Base-by-base conservation (phyloP, 1,140 invertebrate species). In the Aphaenogaster ashmeadi region DNA sequence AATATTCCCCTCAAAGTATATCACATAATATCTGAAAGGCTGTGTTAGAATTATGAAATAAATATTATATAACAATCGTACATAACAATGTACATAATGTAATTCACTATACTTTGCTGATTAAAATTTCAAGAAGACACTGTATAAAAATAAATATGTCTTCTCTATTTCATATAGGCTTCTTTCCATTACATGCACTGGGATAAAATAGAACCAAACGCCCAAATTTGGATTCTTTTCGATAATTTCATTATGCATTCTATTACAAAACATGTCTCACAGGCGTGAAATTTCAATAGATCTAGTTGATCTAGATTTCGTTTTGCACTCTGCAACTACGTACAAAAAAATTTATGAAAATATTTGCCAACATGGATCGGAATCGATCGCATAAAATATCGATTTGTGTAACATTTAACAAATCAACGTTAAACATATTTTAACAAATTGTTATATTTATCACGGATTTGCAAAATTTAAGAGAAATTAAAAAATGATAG, bases 91-190 rank as follows among this genome's bases (percentile, higher is more conserved):
- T 67, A 64, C 75, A 47, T 33, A 69, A 56, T 81, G 2, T 44
- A 69, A 56, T 44, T 71, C 27, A 50, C 8, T 69, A 80, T 47
- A 80, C 2, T 54, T 69, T 50, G 11, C 27, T 52, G 33, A 33
- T 71, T 71, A 27, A 69, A 71, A 72, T n/a, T 36, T 81, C n/a
- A 50, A 83, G 66, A 81, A 83, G 67, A 84, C 54, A 74, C 3
- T 47, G 67, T 72, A 74, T 84, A 75, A 84, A 84, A 84, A 84
- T 84, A 74, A 75, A 84, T 69, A 64, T 44, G 80, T 84, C 69
- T 84, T 79, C 50, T 15, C 36, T 60, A 74, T 83, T 72, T 74
- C 5, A 27, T 33, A 71, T n/a, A 84, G 27, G 7, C 13, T 84
- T 74, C 33, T 74, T 74, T 58, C 21, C 54, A 50, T 72, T 60